These are phyloP conservation scores for Stramonita haemastoma DNA, from an alignment of 2,888 invertebrate species.

Conservation along the genomic window DNA sequence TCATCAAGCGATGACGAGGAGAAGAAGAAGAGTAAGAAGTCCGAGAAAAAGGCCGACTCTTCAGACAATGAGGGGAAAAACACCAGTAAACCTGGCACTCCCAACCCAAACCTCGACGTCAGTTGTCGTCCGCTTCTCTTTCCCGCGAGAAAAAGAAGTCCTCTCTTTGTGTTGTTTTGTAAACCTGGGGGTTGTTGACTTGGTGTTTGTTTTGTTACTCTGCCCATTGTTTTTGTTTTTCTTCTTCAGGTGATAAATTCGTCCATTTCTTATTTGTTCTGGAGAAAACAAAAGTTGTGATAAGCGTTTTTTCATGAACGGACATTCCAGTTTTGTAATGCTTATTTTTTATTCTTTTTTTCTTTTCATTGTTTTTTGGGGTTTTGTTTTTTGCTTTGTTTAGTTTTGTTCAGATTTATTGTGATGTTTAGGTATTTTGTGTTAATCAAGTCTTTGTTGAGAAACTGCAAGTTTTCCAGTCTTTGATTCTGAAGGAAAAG, in stretches of 20 bases:
- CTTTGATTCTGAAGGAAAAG: no score
- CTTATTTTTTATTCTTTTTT: no score
- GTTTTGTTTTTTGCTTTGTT: no score
- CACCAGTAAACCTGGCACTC: constrained; percentile 16
- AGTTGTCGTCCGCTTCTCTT: background rate
- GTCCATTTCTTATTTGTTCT: background rate
- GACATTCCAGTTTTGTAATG: no score
- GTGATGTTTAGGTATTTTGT: no score
- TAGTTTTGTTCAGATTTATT: no score
- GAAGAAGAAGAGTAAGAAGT: constrained; percentile 21
- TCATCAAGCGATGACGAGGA: constrained; percentile 37
- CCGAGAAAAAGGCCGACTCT: constrained; percentile 17
- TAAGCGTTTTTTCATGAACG: no score
- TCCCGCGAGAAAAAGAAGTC: constrained; percentile 30
- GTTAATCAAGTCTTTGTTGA: no score
- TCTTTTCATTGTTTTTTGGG: no score
- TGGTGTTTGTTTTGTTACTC: background rate
- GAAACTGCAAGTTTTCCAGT: no score
- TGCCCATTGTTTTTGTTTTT: background rate
- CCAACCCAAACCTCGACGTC: constrained; percentile 8
- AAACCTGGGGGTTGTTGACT: background rate
- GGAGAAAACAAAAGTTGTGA: no score
- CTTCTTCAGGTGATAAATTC: background rate
- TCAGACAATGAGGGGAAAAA: constrained; percentile 35
- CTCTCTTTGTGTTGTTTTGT: constrained; percentile 28